Conservation (phyloP, 2,797 vertebrate species). For the Phrynocephalus guinanensis region DNA sequence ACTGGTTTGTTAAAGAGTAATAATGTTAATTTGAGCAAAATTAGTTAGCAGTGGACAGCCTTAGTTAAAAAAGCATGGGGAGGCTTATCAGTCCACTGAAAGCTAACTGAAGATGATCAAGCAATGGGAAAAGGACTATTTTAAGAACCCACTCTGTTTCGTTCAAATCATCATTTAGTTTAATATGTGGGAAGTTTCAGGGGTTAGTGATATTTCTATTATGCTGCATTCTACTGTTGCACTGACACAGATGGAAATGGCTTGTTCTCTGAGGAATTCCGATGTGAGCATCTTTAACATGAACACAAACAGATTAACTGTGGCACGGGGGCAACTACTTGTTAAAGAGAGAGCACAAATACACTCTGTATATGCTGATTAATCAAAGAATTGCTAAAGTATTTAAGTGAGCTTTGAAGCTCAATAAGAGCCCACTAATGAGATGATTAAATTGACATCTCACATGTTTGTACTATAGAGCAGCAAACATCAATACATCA, state of each 20-base stretch:
- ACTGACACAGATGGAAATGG: conserved; percentile 45
- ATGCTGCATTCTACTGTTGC: conserved; percentile 52
- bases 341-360: conserved; percentile 55
- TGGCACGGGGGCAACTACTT: conserved; percentile 59
- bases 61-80: conserved; percentile 51
- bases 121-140: conserved; percentile 41
- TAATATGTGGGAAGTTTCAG: conserved; percentile 54
- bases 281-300: conserved; percentile 45
- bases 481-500: conserved; percentile 69
- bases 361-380: conserved; percentile 53
- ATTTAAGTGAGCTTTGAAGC: conserved; percentile 53
- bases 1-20: background rate
- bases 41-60: background rate
- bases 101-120: conserved; percentile 19
- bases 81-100: conserved; percentile 55
- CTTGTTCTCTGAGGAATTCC: conserved; percentile 33
- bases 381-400: conserved; percentile 66
- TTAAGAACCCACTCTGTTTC: conserved; percentile 56
- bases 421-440: conserved; percentile 68
- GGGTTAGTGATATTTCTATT: conserved; percentile 42
- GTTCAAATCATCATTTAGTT: conserved; percentile 53
- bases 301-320: conserved; percentile 50
- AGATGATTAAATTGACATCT: conserved; percentile 73
- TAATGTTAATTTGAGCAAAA: background rate
- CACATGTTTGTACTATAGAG: conserved; percentile 67